A percentile compares a stretch with the other conserved stretches of the same genome.
phyloP scores from a whole-genome alignment of 2,888 invertebrate genomes.

The Erebia epiphron region DNA sequence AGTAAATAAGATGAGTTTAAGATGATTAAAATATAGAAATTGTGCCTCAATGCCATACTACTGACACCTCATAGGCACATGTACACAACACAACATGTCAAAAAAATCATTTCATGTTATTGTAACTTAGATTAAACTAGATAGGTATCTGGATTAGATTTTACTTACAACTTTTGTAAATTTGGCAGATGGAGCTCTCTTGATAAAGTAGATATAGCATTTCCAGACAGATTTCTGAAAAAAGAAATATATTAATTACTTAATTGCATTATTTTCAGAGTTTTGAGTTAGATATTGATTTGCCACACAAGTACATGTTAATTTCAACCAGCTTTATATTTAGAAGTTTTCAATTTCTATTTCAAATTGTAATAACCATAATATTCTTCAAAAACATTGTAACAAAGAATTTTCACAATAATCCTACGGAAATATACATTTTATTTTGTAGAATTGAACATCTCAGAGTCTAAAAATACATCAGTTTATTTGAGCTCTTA shows the following conservation, averaged over 20 bases:
- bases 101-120: neutral
- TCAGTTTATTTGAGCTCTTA: constrained; percentile 20
- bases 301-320: too few species aligned
- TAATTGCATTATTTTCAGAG: neutral
- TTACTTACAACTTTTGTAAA: constrained; percentile 88
- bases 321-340: too few species aligned
- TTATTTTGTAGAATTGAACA: neutral
- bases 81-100: neutral
- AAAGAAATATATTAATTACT: constrained; percentile 34
- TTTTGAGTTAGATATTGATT: neutral
- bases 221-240: constrained; percentile 86
- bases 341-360: neutral
- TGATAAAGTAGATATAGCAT: constrained; percentile 83
- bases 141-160: constrained; percentile 21
- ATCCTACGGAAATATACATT: neutral
- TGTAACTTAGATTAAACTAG: neutral
- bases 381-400: neutral
- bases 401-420: neutral
- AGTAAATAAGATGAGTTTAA: too few species aligned
- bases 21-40: too few species aligned
- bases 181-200: constrained; percentile 85
- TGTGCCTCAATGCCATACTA: too few species aligned
- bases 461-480: constrained; percentile 17
- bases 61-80: neutral
- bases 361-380: neutral